Conservation (phyloP, 2,797 vertebrate species). For the Macropus fuliginosus region DNA sequence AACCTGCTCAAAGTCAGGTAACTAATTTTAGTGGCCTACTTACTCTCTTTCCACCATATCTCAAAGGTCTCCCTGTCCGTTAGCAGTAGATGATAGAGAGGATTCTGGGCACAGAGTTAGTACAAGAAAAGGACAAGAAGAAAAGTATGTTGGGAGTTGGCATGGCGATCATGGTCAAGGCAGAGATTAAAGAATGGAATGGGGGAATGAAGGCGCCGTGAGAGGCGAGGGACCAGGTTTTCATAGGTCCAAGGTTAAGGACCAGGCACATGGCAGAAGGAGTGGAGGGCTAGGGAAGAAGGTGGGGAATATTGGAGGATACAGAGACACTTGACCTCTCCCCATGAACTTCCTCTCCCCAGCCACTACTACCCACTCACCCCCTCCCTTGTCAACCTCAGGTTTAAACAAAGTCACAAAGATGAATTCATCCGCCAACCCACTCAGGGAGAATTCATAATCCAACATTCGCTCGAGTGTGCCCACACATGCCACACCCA, state of each 20-base stretch:
- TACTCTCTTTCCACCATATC: not conserved
- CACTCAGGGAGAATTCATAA: not conserved
- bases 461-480: no score
- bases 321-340: not conserved
- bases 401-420: not conserved
- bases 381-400: not conserved
- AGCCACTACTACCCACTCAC: no score
- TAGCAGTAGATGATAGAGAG: not conserved
- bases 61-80: not conserved
- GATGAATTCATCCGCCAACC: no score
- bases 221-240: not conserved
- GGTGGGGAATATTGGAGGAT: not conserved
- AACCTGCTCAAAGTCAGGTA: not conserved
- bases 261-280: not conserved
- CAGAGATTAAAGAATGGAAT: not conserved
- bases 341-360: not conserved
- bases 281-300: not conserved
- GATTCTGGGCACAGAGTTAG: not conserved
- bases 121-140: not conserved
- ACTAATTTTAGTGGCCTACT: not conserved
- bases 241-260: not conserved
- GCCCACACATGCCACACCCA: not conserved
- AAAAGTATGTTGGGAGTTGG: not conserved
- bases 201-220: not conserved
- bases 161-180: not conserved